Base-by-base conservation (phyloP, 2,113 vertebrate genomes). In the Hemichromis elongatus region DNA sequence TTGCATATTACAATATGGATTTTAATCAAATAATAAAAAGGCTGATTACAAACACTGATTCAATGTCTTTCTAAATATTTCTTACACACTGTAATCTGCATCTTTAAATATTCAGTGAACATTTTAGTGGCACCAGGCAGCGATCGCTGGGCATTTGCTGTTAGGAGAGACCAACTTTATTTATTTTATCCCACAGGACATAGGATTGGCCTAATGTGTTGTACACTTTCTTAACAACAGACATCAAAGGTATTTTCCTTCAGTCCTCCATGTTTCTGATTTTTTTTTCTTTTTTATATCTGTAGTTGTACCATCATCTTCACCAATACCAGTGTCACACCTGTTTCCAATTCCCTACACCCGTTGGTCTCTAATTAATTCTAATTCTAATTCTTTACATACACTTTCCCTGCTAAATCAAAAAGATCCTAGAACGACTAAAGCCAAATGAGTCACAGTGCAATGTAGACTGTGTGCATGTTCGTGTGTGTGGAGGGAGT, bases 81-180 rank as follows among this genome's bases (percentile, higher is more conserved):
- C 24, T 50, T 13, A 80, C 54, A 83, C 68, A 85, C 42, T 79
- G 26, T 85, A 55, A 73, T 79, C 19, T 54, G 33, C 40, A 52
- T 93, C 82, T 87, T 93, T 84, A 93, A 93, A 92, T 92, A 92
- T 93, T 91, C 61, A 86, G 82, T 78, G 61, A 68, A 68, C 92
- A 90, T 70, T 79, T 79, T 82, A 82, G 63, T 84, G 88, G 84
- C 66, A 18, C 88, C 80, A 73, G 70, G 73, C 57, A 82, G 84
- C 89, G 86, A 92, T 92, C 54, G 89, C 55, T 14, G 35, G 53
- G 50, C 53, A 37, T 59, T 77, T 79, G 61, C 86, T 70, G 89
- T 90, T 85, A 92, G 81, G 13, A 21, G 50, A 92, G 86, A 93
- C 93, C 90, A 94, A 89, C 93, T 66, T 40, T 40, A 66, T 66